A percentile compares a stretch with the other conserved stretches of the same genome.
These are phyloP conservation scores for Irena cyanogastra DNA, from an alignment of 2,113 vertebrate genomes.

Conservation along the genomic window DNA sequence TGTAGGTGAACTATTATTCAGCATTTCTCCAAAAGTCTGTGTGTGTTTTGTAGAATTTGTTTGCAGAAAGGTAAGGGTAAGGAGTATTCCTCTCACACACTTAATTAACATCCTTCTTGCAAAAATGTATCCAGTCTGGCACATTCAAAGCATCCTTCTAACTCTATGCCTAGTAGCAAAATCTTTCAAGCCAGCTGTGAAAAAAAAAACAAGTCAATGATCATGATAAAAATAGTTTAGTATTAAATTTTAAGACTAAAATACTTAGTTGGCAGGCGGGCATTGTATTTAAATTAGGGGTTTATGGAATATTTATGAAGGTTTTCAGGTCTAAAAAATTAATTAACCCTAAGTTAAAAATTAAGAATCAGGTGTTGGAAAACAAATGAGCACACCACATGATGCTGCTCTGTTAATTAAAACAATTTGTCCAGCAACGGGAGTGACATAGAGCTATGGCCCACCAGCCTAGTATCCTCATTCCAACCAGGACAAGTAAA, in stretches of 20 bases:
- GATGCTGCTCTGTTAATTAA: not conserved
- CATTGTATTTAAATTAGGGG: not conserved
- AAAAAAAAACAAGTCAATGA: slow-evolving; percentile 32
- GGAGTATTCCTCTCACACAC: not conserved
- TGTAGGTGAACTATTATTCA: not conserved
- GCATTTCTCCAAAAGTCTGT: not conserved
- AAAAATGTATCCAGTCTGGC: not conserved
- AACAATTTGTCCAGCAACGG: not conserved
- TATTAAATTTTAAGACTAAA: not conserved
- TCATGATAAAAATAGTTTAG: not conserved
- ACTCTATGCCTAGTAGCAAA: not conserved
- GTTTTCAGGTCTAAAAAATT: not conserved
- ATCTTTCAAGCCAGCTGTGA: not conserved
- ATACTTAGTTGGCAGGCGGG: not conserved
- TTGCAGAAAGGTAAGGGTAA: not conserved
- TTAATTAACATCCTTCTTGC: slow-evolving; percentile 8
- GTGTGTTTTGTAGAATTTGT: not conserved
- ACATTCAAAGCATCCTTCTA: not conserved
- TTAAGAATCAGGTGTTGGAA: not conserved
- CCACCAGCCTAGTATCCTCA: not conserved
- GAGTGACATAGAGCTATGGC: not conserved
- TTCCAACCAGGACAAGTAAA: not conserved
- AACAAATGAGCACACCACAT: not conserved
- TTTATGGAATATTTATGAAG: not conserved
- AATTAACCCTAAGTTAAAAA: not conserved